Base-by-base conservation (phyloP, 2,113 vertebrate species). In the Tiliqua scincoides region DNA sequence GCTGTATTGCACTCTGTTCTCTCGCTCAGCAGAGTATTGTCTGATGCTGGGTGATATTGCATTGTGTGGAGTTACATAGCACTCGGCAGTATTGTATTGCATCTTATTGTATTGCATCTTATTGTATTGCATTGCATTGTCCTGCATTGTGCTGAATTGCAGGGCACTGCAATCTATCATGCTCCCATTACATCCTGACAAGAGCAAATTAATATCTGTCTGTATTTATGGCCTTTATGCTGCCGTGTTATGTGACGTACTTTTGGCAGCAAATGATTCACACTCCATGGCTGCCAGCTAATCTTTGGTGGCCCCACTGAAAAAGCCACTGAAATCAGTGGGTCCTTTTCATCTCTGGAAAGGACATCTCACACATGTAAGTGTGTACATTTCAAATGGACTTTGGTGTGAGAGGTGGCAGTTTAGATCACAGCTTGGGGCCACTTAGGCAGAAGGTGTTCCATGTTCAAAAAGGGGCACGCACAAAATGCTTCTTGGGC, bases 121-220 rank as follows among this genome's bases (percentile, higher is more conserved):
- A 75, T 35, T 18, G 35, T 76, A 84, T 88, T 88, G 87, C 79
- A 48, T 52, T n/a, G 37, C 67, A 79, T 57, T 79, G 67, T 88
- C 18, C 32, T 84, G 76, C 82, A 79, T 74, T 75, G 61, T 84
- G 77, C 77, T 79, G 82, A 80, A 73, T 72, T 79, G 57, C 82
- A 73, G 59, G 82, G 82, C 61, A 73, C 62, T 88, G 87, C 78
- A 86, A 86, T 86, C 85, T 73, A 88, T 79, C 87, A 84, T 72
- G 81, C 76, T 84, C 87, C 77, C 82, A 32, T 32, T 59, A 20
- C 10, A 2, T 27, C 37, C 76, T 79, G 78, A 79, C 87, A 79
- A 81, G 68, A 81, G 85, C 78, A 57, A 70, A 68, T 79, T 85
- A 79, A 73, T 52, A 88, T 79, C 67, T 79, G 85, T 70, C 78